A percentile compares a stretch with the other conserved stretches of the same genome.
These are phyloP conservation scores for Peromyscus polionotus DNA, from an alignment of 2,113 vertebrate genomes.

Conservation along the genomic window DNA sequence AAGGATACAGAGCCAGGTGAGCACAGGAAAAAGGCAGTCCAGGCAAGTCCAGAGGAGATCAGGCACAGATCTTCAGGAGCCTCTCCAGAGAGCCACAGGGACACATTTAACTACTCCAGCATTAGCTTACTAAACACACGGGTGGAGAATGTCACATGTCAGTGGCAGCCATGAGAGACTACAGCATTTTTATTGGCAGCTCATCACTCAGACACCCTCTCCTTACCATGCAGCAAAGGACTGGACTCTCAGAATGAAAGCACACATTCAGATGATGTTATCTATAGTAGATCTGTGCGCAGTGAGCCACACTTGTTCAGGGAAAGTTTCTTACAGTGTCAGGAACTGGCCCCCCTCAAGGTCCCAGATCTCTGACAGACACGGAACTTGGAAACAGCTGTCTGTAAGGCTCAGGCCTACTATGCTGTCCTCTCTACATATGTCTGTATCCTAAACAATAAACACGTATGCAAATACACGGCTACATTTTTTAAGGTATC, in stretches of 20 bases:
- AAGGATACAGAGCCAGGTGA: not conserved
- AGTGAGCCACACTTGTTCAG: not conserved
- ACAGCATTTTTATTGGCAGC: not conserved
- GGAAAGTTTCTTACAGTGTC: not conserved
- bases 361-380: not conserved
- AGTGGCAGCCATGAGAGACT: not conserved
- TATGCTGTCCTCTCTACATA: not conserved
- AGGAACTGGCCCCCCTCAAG: not conserved
- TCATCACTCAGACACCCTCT: not conserved
- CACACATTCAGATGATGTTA: not conserved
- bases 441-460: not conserved
- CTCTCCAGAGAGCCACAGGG: not conserved
- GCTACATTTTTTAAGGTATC: not conserved
- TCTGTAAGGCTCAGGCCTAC: not conserved
- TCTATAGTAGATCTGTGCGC: not conserved
- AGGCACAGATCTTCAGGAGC: not conserved
- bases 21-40: not conserved
- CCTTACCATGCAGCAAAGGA: not conserved
- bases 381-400: not conserved
- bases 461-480: not conserved
- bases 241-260: not conserved
- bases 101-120: not conserved
- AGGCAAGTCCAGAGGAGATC: not conserved
- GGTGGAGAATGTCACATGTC: not conserved
- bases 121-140: not conserved